Conservation (phyloP, 2,797 vertebrate genomes). For the Sebastes kiyomatsui region DNA sequence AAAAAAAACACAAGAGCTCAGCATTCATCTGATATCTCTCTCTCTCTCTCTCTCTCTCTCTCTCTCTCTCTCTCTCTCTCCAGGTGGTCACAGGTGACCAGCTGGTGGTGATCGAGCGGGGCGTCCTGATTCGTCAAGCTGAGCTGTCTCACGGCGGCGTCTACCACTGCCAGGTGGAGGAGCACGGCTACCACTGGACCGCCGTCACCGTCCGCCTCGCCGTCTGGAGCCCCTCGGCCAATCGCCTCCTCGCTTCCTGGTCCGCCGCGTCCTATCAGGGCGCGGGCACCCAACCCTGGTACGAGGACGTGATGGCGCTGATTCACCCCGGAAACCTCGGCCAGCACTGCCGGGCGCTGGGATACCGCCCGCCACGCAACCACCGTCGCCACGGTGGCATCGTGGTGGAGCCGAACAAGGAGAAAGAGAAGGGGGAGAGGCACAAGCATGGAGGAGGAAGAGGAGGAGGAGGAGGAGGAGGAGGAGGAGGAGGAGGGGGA, state of each 20-base stretch:
- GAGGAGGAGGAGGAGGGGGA: conserved; percentile 56
- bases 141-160: conserved; percentile 80
- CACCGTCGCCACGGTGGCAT: conserved; percentile 57
- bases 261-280: conserved; percentile 49
- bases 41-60: not conserved
- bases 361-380: conserved; percentile 74
- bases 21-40: not conserved
- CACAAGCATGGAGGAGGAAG: conserved; percentile 70
- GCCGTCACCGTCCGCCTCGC: conserved; percentile 80
- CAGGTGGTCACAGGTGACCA: conserved; percentile 83
- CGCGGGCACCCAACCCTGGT: conserved; percentile 71
- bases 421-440: conserved; percentile 65
- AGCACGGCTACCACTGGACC: conserved; percentile 86
- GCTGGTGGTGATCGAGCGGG: conserved; percentile 84
- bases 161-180: conserved; percentile 88
- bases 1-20: not conserved
- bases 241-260: conserved; percentile 54
- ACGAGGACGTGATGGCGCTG: conserved; percentile 80
- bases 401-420: conserved; percentile 33
- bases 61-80: not conserved
- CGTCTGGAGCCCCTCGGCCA: conserved; percentile 78
- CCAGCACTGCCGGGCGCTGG: conserved; percentile 79
- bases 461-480: conserved; percentile 32
- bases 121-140: conserved; percentile 82
- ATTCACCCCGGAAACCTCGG: conserved; percentile 79